Conservation (phyloP, 1,140 invertebrate species). For the Sycobia sp. region DNA sequence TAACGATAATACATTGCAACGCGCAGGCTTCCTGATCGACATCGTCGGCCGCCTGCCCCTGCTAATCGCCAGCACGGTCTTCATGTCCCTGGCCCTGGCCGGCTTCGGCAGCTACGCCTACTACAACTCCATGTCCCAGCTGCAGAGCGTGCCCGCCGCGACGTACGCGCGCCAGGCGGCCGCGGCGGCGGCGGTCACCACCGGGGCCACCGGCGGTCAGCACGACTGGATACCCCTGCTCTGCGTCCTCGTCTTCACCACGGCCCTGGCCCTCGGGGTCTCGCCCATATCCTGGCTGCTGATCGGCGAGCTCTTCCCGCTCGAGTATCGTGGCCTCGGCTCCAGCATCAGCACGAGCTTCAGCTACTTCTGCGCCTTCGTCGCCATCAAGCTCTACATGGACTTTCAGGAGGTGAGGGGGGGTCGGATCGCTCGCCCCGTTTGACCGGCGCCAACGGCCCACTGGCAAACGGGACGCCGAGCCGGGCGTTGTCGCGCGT, state of each 20-base stretch:
- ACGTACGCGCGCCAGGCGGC: slow-evolving; percentile 40
- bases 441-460: too few relatives aligned
- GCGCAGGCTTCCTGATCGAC: slow-evolving; percentile 73
- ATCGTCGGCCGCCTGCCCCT: slow-evolving; percentile 77
- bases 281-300: slow-evolving; percentile 88
- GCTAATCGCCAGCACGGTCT: slow-evolving; percentile 77
- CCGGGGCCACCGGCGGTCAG: slow-evolving; percentile 55
- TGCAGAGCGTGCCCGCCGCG: slow-evolving; percentile 59
- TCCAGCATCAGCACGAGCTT: slow-evolving; percentile 83
- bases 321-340: slow-evolving; percentile 82
- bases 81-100: slow-evolving; percentile 81
- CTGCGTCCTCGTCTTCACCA: slow-evolving; percentile 81
- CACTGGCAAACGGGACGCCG: too few relatives aligned
- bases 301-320: slow-evolving; percentile 85
- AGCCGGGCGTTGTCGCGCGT: too few relatives aligned
- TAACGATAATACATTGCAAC: too few relatives aligned
- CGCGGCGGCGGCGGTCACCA: too few relatives aligned
- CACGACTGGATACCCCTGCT: slow-evolving; percentile 81
- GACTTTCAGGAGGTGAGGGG: slow-evolving; percentile 71
- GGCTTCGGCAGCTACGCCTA: slow-evolving; percentile 82
- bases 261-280: slow-evolving; percentile 85
- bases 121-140: slow-evolving; percentile 65
- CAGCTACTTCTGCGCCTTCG: slow-evolving; percentile 86
- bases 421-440: too few relatives aligned
- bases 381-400: slow-evolving; percentile 86